Conservation (phyloP, 2,113 vertebrate genomes). For the Rattus rattus region DNA sequence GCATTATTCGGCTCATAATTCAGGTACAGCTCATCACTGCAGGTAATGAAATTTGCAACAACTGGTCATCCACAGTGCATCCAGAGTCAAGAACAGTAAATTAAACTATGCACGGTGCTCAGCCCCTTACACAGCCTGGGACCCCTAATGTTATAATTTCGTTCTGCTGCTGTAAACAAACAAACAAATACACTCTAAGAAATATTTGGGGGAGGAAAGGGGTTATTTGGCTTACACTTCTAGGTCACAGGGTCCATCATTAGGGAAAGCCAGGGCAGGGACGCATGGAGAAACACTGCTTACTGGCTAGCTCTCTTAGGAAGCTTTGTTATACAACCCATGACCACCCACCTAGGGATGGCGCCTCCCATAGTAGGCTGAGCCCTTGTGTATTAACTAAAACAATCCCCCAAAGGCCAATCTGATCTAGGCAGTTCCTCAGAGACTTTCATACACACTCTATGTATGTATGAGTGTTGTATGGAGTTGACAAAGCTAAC, state of each 20-base stretch:
- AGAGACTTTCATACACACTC: neutral
- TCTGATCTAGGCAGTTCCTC: neutral
- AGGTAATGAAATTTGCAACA: neutral
- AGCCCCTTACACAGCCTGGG: neutral
- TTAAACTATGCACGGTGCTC: neutral
- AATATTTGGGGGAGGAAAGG: neutral
- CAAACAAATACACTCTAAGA: neutral
- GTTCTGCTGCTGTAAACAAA: neutral
- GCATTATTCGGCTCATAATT: neutral
- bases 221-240: neutral
- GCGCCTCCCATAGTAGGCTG: neutral
- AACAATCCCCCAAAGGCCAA: neutral
- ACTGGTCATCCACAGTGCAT: neutral
- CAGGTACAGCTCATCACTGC: neutral
- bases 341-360: neutral
- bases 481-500: neutral
- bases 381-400: neutral
- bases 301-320: neutral
- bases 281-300: neutral
- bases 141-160: neutral
- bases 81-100: neutral
- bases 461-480: too few relatives aligned
- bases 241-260: neutral
- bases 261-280: neutral
- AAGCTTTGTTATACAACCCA: neutral